Conservation (phyloP, 2,113 vertebrate species). For the Colinus virginianus region DNA sequence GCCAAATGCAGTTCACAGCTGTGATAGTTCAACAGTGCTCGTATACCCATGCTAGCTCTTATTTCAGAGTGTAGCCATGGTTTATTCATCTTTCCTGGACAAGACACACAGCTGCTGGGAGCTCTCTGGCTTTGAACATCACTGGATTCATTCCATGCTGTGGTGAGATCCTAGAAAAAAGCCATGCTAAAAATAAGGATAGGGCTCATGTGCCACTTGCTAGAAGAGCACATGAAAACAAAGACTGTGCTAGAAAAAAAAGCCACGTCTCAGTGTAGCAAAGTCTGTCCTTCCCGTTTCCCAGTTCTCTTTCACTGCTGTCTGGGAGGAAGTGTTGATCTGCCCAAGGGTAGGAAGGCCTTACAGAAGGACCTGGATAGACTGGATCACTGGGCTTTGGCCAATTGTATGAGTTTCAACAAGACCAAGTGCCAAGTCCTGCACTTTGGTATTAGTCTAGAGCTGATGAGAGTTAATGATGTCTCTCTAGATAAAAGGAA, state of each 20-base stretch:
- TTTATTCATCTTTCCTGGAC: neutral
- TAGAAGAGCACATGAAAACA: neutral
- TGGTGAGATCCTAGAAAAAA: neutral
- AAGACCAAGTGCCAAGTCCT: too few species aligned
- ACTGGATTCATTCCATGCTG: neutral
- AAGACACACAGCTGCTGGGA: neutral
- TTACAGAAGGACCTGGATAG: too few species aligned
- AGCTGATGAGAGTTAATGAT: neutral
- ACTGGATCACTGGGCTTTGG: too few species aligned
- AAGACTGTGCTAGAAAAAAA: neutral
- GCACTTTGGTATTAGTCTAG: too few species aligned
- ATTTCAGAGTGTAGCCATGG: neutral
- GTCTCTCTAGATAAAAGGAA: neutral
- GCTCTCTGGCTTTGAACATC: neutral
- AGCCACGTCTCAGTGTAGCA: neutral
- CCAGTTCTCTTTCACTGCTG: neutral
- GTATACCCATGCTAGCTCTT: neutral
- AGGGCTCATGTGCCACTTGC: neutral
- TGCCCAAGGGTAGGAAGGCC: too few species aligned
- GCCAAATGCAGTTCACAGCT: neutral
- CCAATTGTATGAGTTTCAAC: too few species aligned
- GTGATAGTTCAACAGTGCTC: neutral
- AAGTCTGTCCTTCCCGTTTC: neutral
- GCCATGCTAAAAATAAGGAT: neutral
- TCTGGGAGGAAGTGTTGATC: too few species aligned